Conservation (phyloP, 2,888 invertebrate genomes). For the Andrena camellia region DNA sequence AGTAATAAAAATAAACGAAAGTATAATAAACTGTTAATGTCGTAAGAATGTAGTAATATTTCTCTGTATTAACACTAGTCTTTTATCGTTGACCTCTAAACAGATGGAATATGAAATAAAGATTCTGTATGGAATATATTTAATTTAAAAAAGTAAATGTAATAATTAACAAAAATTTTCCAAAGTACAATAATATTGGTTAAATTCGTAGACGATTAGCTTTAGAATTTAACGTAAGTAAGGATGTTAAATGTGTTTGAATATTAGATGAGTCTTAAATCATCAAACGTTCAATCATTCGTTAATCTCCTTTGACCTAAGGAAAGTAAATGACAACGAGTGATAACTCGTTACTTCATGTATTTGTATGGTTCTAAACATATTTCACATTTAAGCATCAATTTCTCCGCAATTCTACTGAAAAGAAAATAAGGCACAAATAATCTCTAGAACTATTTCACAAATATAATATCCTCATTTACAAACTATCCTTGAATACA, state of each 20-base stretch:
- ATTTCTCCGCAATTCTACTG: neutral
- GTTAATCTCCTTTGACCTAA: neutral
- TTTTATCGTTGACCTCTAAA: too few species aligned
- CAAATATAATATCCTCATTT: neutral
- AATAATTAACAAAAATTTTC: neutral
- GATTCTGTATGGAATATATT: too few species aligned
- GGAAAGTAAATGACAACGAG: neutral
- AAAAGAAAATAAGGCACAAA: neutral
- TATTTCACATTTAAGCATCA: neutral
- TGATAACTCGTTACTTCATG: neutral
- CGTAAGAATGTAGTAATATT: neutral
- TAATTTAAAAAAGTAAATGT: neutral
- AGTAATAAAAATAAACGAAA: neutral
- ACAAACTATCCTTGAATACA: neutral
- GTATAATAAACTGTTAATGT: neutral
- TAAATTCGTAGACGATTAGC: neutral
- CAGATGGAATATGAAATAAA: too few species aligned
- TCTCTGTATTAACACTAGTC: neutral
- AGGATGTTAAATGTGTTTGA: neutral
- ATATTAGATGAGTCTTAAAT: neutral
- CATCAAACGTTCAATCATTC: neutral
- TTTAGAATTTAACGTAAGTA: neutral
- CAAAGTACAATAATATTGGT: neutral
- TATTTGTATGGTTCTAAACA: neutral
- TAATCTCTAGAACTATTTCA: neutral